These are phyloP conservation scores for Drosophila tanythrix DNA, from an alignment of 2,888 invertebrate species.

Conservation along the genomic window DNA sequence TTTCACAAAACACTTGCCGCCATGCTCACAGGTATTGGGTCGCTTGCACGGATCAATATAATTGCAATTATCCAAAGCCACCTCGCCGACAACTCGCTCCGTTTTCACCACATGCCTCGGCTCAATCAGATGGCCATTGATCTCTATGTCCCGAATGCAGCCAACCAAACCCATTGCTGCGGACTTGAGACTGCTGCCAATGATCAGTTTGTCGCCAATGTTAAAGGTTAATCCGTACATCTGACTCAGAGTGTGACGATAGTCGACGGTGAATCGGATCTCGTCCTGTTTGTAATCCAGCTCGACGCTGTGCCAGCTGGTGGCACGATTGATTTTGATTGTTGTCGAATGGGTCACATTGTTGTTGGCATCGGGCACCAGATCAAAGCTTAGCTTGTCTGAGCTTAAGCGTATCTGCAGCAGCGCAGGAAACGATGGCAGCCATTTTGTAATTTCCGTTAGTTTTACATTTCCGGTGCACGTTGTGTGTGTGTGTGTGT, in stretches of 20 bases:
- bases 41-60: slow-evolving; percentile 95
- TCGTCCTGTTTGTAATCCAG: slow-evolving; percentile 91
- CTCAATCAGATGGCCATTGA: slow-evolving; percentile 92
- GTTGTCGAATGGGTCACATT: slow-evolving; percentile 91
- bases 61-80: slow-evolving; percentile 95
- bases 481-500: slow-evolving; percentile 36
- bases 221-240: slow-evolving; percentile 89
- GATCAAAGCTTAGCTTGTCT: slow-evolving; percentile 93
- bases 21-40: slow-evolving; percentile 96
- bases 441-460: slow-evolving; percentile 80
- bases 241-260: slow-evolving; percentile 89
- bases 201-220: slow-evolving; percentile 89
- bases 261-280: slow-evolving; percentile 91
- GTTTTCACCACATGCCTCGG: slow-evolving; percentile 93
- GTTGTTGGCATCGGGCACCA: slow-evolving; percentile 90
- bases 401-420: slow-evolving; percentile 90
- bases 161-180: slow-evolving; percentile 93
- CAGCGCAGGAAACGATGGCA: slow-evolving; percentile 14
- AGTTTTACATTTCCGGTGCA: slow-evolving; percentile 73
- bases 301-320: slow-evolving; percentile 93
- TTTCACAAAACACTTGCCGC: slow-evolving; percentile 94
- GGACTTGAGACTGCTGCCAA: slow-evolving; percentile 92
- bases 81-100: slow-evolving; percentile 93
- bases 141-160: slow-evolving; percentile 94
- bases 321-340: slow-evolving; percentile 92